These are phyloP conservation scores for Limnephilus rhombicus DNA, from an alignment of 2,888 invertebrate genomes.

Conservation along the genomic window DNA sequence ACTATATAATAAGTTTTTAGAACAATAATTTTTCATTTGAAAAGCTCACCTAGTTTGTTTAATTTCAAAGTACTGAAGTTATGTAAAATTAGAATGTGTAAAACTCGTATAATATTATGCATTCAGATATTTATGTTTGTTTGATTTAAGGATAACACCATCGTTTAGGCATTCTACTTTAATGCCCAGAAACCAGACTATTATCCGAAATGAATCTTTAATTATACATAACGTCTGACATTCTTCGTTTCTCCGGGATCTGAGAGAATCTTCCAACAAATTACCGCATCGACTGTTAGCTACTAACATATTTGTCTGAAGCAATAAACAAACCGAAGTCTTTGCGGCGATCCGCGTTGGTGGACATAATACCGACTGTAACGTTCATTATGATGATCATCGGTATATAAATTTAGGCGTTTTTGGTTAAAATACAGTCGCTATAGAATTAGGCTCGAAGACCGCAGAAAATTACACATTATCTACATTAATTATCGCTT, in stretches of 20 bases:
- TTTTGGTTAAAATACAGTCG: conserved; percentile 14
- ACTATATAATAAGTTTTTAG: no score
- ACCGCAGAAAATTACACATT: neutral
- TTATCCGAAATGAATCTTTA: conserved; percentile 19
- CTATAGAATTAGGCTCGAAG: neutral
- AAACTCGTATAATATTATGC: neutral
- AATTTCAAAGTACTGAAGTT: neutral
- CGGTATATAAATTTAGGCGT: conserved; percentile 24
- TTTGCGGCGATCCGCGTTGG: neutral
- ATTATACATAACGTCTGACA: neutral
- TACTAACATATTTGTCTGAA: neutral
- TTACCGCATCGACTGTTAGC: conserved; percentile 18
- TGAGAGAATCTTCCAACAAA: conserved; percentile 26
- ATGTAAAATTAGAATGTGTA: neutral
- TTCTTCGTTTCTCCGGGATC: conserved; percentile 2
- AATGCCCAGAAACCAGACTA: neutral
- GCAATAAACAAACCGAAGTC: neutral
- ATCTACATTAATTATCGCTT: neutral
- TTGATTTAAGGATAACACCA: neutral
- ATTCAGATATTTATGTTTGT: neutral
- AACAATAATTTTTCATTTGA: neutral
- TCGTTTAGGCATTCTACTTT: neutral
- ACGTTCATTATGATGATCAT: conserved; percentile 20
- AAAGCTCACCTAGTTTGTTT: neutral
- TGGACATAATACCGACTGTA: neutral